Evolutionary conservation across 1,140 invertebrate genomes (phyloP).

Genomic region (Drosophila parabipectinata): DNA sequence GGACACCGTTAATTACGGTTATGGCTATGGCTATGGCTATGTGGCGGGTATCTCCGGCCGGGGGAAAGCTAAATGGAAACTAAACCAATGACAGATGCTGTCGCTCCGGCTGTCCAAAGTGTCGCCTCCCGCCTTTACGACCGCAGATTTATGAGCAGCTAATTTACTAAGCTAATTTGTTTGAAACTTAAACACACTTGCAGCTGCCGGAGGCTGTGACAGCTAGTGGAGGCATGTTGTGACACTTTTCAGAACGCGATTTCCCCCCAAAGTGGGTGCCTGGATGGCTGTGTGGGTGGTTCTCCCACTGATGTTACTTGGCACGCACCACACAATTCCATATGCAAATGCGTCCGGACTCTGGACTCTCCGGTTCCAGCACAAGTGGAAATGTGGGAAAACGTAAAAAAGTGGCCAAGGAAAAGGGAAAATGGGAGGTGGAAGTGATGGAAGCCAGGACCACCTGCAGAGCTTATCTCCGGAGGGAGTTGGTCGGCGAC

Average conservation of each 20-base stretch:
- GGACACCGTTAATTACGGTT: constrained; percentile 21
- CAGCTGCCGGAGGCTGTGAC: constrained; percentile 47
- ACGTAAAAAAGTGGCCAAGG: background rate
- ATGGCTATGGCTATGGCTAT: background rate
- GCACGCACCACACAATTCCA: constrained; percentile 53
- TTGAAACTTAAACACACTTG: constrained; percentile 58
- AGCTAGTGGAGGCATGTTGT: constrained; percentile 35
- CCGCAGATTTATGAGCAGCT: constrained; percentile 74
- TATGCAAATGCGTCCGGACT: constrained; percentile 57
- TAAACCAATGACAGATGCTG: constrained; percentile 42
- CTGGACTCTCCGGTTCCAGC: background rate
- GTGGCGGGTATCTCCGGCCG: no score
- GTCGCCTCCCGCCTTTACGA: constrained; percentile 41
- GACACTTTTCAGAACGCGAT: constrained; percentile 36
- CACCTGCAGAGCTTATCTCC: constrained; percentile 62
- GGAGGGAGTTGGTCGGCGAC: constrained; percentile 19
- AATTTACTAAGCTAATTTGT: constrained; percentile 74
- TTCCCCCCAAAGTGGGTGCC: background rate
- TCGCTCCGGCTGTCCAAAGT: constrained; percentile 26
- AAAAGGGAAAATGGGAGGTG: background rate
- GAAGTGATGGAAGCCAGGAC: background rate
- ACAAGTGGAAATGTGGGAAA: background rate
- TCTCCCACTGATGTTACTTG: constrained; percentile 5
- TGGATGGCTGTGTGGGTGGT: constrained; percentile 3
- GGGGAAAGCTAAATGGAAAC: constrained; percentile 6